Base-by-base conservation (phyloP, 1,140 invertebrate genomes). In the Orius laevigatus region DNA sequence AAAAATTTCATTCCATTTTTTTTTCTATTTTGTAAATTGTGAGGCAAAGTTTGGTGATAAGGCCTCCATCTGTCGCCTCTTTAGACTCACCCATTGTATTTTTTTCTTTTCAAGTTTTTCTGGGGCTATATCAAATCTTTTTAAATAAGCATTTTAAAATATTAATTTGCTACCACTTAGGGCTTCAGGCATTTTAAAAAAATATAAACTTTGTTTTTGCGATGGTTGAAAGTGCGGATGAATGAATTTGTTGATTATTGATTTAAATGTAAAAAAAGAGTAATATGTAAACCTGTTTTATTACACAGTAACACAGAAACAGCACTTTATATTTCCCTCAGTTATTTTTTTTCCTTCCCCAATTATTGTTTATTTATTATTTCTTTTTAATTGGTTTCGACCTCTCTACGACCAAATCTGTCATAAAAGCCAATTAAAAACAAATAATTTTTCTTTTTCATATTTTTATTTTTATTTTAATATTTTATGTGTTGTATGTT, bases 191-290 rank as follows among this genome's bases (percentile, higher is more conserved):
- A 19, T 41, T 41, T 41, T 44, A 11, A n/a, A 44, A 19, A 44
- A 19, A 25, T 11, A 46, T 46, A 33, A 14, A 32, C 5, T 32
- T 18, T 45, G 16, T 32, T 33, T 45, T 45, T 14, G 14, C 34
- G 31, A 31, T 44, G 32, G 25, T 25, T 25, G 25, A 25, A 25
- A 3, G 25, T 25, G 25, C 25, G 25, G 43, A 45, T 33, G 31
- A 45, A 14, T 45, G 43, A 20, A 45, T 45, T 45, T 45, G 19
- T 33, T 45, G 33, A 33, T 32, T 14, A 33, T 25, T 32, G 43
- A 33, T 25, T 45, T 33, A 33, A 45, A 45, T 33, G 31, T 12
- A 15, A 18, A 45, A n/a, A 16, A 42, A 42, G 14, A 42, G 9
- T 9, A 42, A 42, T n/a, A n/a, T n/a, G n/a, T n/a, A 16, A 9